These are phyloP conservation scores for Psilopogon haemacephalus DNA, from an alignment of 2,113 vertebrate species.

Conservation along the genomic window DNA sequence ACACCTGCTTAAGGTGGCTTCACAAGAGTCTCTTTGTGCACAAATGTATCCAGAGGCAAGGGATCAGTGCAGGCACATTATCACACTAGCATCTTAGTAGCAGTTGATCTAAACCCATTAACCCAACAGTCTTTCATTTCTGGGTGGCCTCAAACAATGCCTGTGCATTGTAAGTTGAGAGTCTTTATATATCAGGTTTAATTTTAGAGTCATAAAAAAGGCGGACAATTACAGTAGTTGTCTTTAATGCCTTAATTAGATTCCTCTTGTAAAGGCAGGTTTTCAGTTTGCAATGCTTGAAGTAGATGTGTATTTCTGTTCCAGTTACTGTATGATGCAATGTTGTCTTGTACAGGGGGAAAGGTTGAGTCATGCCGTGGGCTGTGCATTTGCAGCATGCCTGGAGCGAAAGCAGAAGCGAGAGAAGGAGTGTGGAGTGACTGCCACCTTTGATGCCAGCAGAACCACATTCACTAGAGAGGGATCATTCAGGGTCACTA, in stretches of 20 bases:
- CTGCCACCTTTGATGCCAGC: constrained; percentile 97
- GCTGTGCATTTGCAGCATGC: constrained; percentile 96
- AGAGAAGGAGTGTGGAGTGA: constrained; percentile 98
- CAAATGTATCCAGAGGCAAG: neutral
- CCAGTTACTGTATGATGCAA: neutral
- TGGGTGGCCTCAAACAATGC: neutral
- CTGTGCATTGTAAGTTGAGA: neutral
- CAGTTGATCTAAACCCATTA: neutral
- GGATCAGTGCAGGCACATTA: neutral
- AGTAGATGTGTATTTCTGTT: neutral
- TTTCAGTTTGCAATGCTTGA: neutral
- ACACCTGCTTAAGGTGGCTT: neutral
- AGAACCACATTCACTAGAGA: constrained; percentile 97
- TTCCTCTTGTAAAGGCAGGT: neutral
- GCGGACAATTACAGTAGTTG: neutral
- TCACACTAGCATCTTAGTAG: neutral
- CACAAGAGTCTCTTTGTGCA: neutral
- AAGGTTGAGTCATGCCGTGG: constrained; percentile 95
- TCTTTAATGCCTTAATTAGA: neutral
- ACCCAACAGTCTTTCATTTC: neutral
- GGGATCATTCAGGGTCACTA: constrained; percentile 96
- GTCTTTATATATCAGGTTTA: neutral
- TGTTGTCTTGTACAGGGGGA: constrained; percentile 84
- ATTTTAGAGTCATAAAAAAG: neutral
- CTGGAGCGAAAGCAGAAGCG: constrained; percentile 97